Base-by-base conservation (phyloP, 2,113 vertebrate genomes). In the Mystacornis crossleyi region DNA sequence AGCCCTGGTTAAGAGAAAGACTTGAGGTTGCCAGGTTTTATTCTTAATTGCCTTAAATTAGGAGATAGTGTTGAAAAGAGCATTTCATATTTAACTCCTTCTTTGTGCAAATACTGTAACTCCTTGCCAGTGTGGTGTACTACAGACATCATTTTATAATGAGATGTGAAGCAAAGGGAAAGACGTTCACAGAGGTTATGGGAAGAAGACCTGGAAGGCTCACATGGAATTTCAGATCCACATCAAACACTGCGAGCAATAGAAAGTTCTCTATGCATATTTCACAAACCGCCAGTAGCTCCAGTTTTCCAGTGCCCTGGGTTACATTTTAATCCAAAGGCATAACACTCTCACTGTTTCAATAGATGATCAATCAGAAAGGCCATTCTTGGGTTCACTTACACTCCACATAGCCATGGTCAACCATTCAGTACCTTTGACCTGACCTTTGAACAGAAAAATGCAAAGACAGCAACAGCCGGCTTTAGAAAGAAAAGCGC, bases 341-440 rank as follows among this genome's bases (percentile, higher is more conserved):
- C 94, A 96, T 94, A 96, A 93, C 90, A 94, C 87, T 95, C 90
- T 95, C 95, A 94, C 90, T 96, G 77, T 95, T 97, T 95, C 96
- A 95, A 96, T 90, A 96, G 96, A 96, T 88, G 83, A 96, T 96
- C 94, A 95, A 87, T 97, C 81, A 95, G 72, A 84, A 95, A 96
- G 97, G 94, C 81, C 90, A 91, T 95, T 97, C 65, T 97, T 94
- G 54, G 96, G 97, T 97, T 97, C 97, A 95, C 67, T 96, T 96
- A 89, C 92, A 97, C 74, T 97, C 78, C 47, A 79, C 86, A 92
- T 90, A 90, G 89, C 95, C 93, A 86, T 92, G 75, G 91, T 91
- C 93, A 90, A 50, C 89, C 96, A 94, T 93, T 95, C 90, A 96
- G 86, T 94, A 93, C 90, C 95, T 98, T 94, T 97, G 97, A 96